These are phyloP conservation scores for Paramuricea clavata DNA, from an alignment of 92 coral and sea anemone species.

Conservation along the genomic window DNA sequence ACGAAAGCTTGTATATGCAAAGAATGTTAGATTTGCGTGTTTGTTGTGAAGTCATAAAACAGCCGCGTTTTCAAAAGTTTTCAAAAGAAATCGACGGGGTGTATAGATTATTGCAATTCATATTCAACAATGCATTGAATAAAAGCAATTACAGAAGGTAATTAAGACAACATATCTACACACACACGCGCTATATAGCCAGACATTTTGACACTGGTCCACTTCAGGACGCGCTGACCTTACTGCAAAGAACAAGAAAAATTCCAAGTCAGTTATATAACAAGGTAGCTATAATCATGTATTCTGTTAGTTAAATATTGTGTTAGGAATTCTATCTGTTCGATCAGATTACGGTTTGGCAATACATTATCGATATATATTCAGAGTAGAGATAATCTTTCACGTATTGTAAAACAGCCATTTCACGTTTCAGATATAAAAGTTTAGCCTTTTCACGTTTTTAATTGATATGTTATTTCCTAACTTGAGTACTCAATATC, in stretches of 20 bases:
- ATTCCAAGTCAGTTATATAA: not conserved
- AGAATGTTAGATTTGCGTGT: not conserved
- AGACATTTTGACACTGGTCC: not conserved
- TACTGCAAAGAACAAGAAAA: not conserved
- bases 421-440: too few species aligned
- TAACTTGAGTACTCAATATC: too few species aligned
- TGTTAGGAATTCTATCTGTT: too few species aligned
- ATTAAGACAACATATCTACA: not conserved
- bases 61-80: not conserved
- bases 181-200: not conserved
- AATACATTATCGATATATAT: too few species aligned
- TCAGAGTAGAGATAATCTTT: too few species aligned
- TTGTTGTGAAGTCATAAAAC: not conserved
- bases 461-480: too few species aligned
- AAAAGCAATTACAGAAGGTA: not conserved
- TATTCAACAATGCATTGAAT: not conserved
- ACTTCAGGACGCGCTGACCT: not conserved
- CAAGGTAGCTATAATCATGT: too few species aligned
- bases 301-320: too few species aligned
- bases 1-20: not conserved
- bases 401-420: too few species aligned
- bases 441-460: too few species aligned
- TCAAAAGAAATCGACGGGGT: not conserved
- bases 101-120: not conserved
- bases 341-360: too few species aligned